Evolutionary conservation across 2,888 invertebrate genomes (phyloP).

Genomic region (Bombylius major): DNA sequence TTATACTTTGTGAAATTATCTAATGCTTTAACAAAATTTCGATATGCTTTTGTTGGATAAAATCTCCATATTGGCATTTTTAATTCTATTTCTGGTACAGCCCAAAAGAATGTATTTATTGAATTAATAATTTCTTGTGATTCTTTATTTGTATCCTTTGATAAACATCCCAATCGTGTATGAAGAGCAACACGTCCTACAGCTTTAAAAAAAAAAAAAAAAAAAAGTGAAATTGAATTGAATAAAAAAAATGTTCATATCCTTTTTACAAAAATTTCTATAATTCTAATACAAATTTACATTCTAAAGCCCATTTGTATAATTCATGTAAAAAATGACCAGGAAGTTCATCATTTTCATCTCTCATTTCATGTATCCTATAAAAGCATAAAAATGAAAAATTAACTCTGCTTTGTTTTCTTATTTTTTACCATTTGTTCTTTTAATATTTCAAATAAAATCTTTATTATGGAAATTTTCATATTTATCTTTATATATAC

Average conservation of each 20-base stretch:
- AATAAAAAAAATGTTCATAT: neutral
- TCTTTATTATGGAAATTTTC: neutral
- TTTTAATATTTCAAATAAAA: too few relatives aligned
- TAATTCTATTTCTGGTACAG: conserved; percentile 60
- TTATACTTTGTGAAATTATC: conserved; percentile 52
- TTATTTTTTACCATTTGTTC: too few relatives aligned
- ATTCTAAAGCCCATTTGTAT: conserved; percentile 87
- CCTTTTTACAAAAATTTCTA: neutral
- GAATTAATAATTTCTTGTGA: conserved; percentile 64
- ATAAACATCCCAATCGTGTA: conserved; percentile 62
- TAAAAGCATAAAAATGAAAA: conserved; percentile 4
- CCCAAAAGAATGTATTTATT: conserved; percentile 65
- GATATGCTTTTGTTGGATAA: conserved; percentile 56
- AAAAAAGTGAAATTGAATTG: too few relatives aligned
- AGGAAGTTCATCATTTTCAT: conserved; percentile 57
- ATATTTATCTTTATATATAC: conserved; percentile 34
- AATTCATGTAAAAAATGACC: conserved; percentile 76
- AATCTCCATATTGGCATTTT: conserved; percentile 63
- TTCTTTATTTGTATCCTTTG: conserved; percentile 45
- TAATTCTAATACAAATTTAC: conserved; percentile 42
- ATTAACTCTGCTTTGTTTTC: neutral
- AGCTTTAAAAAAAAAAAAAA: conserved; percentile 39
- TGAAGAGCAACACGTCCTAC: conserved; percentile 73
- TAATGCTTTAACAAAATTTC: conserved; percentile 55
- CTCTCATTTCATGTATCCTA: conserved; percentile 52